A percentile compares a stretch with the other conserved stretches of the same genome.
Evolutionary conservation across 2,113 vertebrate genomes (phyloP).

Genomic region (Galemys pyrenaicus): DNA sequence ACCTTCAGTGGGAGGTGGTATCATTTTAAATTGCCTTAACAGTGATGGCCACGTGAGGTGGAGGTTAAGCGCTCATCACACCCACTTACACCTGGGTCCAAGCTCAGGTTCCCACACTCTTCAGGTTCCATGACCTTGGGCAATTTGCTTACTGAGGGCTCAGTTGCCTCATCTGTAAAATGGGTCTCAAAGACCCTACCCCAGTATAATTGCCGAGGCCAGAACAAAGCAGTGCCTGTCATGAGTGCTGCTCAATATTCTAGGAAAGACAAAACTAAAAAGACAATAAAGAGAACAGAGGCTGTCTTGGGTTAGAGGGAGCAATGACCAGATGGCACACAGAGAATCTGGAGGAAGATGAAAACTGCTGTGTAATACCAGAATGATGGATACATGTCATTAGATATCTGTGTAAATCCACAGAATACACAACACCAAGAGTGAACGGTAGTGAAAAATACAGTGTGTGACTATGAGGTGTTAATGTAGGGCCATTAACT

Average conservation of each 20-base stretch:
- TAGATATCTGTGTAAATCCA: not conserved
- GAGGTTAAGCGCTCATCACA: not conserved
- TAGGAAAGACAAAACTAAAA: not conserved
- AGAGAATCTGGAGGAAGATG: not conserved
- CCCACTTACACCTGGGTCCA: not conserved
- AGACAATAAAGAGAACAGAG: not conserved
- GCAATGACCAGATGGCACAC: not conserved
- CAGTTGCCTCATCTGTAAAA: not conserved
- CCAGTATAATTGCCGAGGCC: not conserved
- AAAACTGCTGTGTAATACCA: not conserved
- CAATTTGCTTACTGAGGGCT: not conserved
- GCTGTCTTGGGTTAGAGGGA: not conserved
- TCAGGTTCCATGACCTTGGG: not conserved
- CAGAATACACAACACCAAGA: not conserved
- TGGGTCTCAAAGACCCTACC: no score
- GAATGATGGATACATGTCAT: not conserved
- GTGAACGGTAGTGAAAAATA: not conserved
- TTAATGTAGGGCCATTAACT: not conserved
- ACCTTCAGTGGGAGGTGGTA: not conserved
- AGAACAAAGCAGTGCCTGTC: no score
- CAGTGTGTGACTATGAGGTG: not conserved
- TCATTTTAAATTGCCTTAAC: not conserved
- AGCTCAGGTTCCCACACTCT: not conserved
- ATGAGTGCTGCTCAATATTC: not conserved
- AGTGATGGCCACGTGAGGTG: not conserved